Evolutionary conservation across 1,140 invertebrate species (phyloP), one percentile per base, ranked within the genome.

Genomic region (Caenorhabditis brenneri): DNA sequence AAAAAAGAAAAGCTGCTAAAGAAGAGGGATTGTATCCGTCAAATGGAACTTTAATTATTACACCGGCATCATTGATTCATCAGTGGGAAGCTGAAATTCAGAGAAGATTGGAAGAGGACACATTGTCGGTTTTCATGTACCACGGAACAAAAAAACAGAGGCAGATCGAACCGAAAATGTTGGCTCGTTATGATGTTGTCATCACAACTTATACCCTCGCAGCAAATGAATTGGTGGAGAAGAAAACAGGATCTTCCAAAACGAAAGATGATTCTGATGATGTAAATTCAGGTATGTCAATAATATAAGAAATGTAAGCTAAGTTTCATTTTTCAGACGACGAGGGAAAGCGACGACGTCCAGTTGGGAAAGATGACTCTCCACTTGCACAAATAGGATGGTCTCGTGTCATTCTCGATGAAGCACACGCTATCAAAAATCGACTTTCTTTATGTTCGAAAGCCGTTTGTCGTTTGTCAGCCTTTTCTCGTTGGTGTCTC

Each of bases 371-470:
- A 60, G 9, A 85, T 24, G 69, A 86, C 69, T 89, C 91, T 29
- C 88, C 89, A 19, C 88, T 95, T 29, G 92, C 93, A 86, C 90
- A 93, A 81, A 92, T 96, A 24, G 91, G 91, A 2, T 98, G 96
- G 96, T 93, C 94, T 7, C 92, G 96, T 80, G 93, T 97, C 16
- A 95, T 98, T 85, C 90, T 98, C 12, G 96, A 99, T 92, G 97
- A 99, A 92, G 96, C 95, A 0, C 97, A 98, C 91, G 92, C 93
- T 6, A 94, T 98, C 7, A 94, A 96, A 84, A 98, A 98, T 92
- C 93, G 94, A 88, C 96, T 95, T 91, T 94, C 94, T 22, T 92
- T 93, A 79, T 94, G 93, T 0, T 94, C 95, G 0, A 88, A 93
- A 87, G 94, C 95, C 0, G 94, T 94, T 0, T 95, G 93, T 89